Evolutionary conservation across 2,888 invertebrate species (phyloP), one percentile per base, ranked within the genome.

Genomic region (Icerya purchasi): DNA sequence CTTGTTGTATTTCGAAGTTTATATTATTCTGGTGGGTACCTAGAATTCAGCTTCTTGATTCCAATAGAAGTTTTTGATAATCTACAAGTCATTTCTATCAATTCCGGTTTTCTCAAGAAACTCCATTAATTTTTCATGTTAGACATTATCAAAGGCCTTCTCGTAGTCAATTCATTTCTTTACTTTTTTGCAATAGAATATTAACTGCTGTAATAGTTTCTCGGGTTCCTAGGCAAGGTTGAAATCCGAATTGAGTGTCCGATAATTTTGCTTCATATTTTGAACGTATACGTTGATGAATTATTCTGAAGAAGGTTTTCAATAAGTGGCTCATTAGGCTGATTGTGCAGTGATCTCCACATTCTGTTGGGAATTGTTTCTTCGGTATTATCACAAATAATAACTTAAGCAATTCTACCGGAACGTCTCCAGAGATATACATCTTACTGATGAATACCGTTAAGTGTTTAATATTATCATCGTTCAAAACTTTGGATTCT

Each of bases 401-500:
- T 20, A 62, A 64, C 53, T 57, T 60, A 51, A 64, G 54, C 63
- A 62, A 65, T 36, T 64, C 61, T 21, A 55, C 22, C 22, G 63
- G 64, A 55, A 65, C 63, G 50, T 57, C 56, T 50, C 63, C 63
- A 49, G 61, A 60, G 53, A 57, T 54, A 56, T 65, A 65, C 18
- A 65, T 61, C 18, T 50, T 25, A 59, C 63, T 64, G 61, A 63
- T 63, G 50, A 62, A 53, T 22, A 52, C 58, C 58, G 62, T 61
- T 51, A 64, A 21, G 53, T 50, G 57, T 22, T 18, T 24, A 10
- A 64, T 53, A 53, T 57, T 60, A 22, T 63, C 62, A 56, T 63
- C 63, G 58, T 63, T 59, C 21, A 65, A 36, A 25, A 64, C 36
- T 62, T 63, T 62, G n/a, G n/a, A n/a, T n/a, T n/a, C n/a, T n/a